A percentile compares a stretch with the other conserved stretches of the same genome.
These are phyloP conservation scores for Papilio helenus DNA, from an alignment of 1,140 invertebrate genomes.

Conservation along the genomic window DNA sequence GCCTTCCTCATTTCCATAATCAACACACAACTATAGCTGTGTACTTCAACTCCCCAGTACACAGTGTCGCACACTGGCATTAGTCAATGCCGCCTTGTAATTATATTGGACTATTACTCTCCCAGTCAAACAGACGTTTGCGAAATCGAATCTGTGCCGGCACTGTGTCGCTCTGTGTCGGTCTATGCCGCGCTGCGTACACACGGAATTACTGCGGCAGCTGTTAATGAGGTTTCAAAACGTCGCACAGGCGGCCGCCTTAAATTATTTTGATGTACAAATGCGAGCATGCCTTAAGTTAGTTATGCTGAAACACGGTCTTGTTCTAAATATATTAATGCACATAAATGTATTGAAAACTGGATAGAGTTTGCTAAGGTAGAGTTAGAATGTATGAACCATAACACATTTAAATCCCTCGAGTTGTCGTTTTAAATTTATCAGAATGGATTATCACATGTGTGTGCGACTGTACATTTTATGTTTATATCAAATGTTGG, in stretches of 20 bases:
- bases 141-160: slow-evolving; percentile 23
- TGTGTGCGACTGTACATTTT: neutral
- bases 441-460: too few species aligned
- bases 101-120: slow-evolving; percentile 35
- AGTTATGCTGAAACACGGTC: neutral
- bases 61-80: slow-evolving; percentile 13
- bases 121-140: slow-evolving; percentile 28
- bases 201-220: slow-evolving; percentile 28
- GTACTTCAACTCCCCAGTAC: neutral
- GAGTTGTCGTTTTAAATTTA: too few species aligned
- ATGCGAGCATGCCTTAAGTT: slow-evolving; percentile 10
- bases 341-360: neutral
- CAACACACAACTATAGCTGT: too few species aligned
- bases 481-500: neutral
- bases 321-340: neutral
- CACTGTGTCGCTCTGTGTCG: neutral
- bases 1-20: slow-evolving; percentile 13
- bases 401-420: too few species aligned
- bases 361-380: neutral
- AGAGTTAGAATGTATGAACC: too few species aligned
- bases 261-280: slow-evolving; percentile 13
- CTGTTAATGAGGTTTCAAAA: slow-evolving; percentile 33
- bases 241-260: slow-evolving; percentile 19
- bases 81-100: slow-evolving; percentile 35
- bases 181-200: neutral